These are phyloP conservation scores for Triplophysa rosa DNA, from an alignment of 2,113 vertebrate species.

Conservation along the genomic window DNA sequence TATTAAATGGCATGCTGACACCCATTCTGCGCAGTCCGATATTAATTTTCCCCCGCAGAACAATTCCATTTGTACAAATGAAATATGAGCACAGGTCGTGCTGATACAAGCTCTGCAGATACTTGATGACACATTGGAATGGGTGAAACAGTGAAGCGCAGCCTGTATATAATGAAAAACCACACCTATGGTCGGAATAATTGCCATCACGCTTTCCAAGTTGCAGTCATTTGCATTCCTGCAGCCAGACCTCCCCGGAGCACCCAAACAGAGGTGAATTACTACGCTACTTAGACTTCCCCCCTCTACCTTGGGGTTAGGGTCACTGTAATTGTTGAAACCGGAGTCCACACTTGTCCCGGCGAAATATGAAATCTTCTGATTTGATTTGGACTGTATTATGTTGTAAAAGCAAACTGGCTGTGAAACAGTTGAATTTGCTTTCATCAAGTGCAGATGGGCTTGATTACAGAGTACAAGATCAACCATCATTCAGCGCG, in stretches of 20 bases:
- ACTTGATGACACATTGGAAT: constrained; percentile 52
- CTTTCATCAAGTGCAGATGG: constrained; percentile 79
- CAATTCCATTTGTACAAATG: constrained; percentile 38
- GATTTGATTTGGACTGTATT: constrained; percentile 80
- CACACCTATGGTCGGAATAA: constrained; percentile 60
- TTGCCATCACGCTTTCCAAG: constrained; percentile 41
- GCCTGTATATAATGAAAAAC: constrained; percentile 59
- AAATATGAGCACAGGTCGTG: constrained; percentile 52
- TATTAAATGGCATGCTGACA: constrained; percentile 24
- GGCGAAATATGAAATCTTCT: constrained; percentile 76
- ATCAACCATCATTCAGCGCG: constrained; percentile 72
- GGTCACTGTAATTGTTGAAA: constrained; percentile 73
- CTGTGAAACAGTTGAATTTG: constrained; percentile 77
- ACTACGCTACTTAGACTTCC: constrained; percentile 54
- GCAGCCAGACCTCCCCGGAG: constrained; percentile 72
- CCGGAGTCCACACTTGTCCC: constrained; percentile 69
- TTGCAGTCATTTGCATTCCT: constrained; percentile 43
- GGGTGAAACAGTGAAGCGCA: constrained; percentile 52
- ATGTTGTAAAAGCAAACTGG: constrained; percentile 78
- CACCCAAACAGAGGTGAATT: constrained; percentile 66
- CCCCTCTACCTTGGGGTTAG: constrained; percentile 55
- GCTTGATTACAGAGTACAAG: constrained; percentile 75
- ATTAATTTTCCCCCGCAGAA: constrained; percentile 41
- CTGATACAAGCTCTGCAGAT: constrained; percentile 49
- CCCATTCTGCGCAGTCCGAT: constrained; percentile 22